Base-by-base conservation (phyloP, 2,888 invertebrate species). In the Drosophila helvetica region DNA sequence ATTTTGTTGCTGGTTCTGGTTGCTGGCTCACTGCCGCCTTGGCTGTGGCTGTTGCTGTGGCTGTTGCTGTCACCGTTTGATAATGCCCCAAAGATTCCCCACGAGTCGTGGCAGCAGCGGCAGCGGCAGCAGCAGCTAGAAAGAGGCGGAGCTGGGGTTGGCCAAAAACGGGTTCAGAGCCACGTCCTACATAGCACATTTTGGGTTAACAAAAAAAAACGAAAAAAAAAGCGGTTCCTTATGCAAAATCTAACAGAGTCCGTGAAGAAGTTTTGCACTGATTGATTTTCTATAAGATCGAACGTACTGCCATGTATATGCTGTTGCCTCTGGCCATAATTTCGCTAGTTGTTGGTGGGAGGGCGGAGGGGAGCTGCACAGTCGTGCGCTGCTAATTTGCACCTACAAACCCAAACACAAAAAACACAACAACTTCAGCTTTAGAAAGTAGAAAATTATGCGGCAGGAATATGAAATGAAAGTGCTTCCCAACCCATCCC, bases 351-450 rank as follows among this genome's bases (percentile, higher is more conserved):
- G 50, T 46, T 77, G 66, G 27, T 67, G 68, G 19, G 22, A 12
- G 38, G 38, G 12, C 17, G 22, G 46, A 17, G 17, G 42, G 25
- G 10, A 18, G 42, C 17, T 38, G 60, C 47, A 58, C 73, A 88
- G 63, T 84, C 84, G 88, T 85, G 88, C 80, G 79, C 79, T 58
- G 51, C 74, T 88, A 85, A 85, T 85, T 85, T 88, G 83, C 84
- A 85, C 88, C 84, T 84, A 50, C 48, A 67, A 67, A 27, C 27
- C 27, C 7, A 27, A 7, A 27, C 7, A 27, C 7, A 25, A 25
- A 15, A 33, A 48, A 50, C 55, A 33, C 43, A 77, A 75, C 75
- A 72, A 58, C 48, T 74, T 63, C 17, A 19, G 51, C 61, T 86
- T 84, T 84, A 85, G 84, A 88, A 85, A 88, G 88, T 85, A 84